A percentile compares a stretch with the other conserved stretches of the same genome.
These are phyloP conservation scores for Columbina picui DNA, from an alignment of 2,113 vertebrate species.

Conservation along the genomic window DNA sequence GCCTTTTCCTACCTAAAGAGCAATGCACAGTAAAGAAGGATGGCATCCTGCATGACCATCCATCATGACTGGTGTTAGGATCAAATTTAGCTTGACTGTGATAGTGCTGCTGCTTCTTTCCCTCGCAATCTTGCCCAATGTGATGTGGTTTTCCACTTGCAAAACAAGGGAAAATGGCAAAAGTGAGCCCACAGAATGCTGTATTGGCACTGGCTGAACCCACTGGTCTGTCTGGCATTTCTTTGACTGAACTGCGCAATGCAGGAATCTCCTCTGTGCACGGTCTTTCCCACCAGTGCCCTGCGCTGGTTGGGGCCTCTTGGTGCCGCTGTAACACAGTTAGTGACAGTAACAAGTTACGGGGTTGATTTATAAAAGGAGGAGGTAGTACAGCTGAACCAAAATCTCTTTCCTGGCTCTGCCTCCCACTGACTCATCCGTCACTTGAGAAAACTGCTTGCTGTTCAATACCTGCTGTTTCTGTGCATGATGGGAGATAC, in stretches of 20 bases:
- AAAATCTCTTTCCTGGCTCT: conserved; percentile 5
- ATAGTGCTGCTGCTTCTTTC: neutral
- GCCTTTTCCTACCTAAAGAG: neutral
- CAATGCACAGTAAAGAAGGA: neutral
- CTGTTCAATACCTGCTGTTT: conserved; percentile 55
- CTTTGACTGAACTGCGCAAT: neutral
- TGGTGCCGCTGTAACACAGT: conserved; percentile 20
- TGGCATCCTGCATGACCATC: neutral
- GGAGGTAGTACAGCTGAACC: neutral
- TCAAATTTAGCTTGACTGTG: neutral
- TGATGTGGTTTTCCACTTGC: neutral
- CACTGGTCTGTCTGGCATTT: neutral
- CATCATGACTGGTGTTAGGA: neutral
- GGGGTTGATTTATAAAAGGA: neutral
- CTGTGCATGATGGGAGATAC: conserved; percentile 34
- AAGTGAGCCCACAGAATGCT: neutral
- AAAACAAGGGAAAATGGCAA: neutral
- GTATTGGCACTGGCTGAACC: neutral
- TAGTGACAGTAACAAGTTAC: neutral
- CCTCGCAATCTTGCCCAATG: neutral
- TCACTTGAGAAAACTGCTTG: conserved; percentile 36
- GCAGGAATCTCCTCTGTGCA: neutral
- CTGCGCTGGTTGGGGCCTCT: neutral
- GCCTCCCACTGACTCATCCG: neutral
- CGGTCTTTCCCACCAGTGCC: neutral